These are phyloP conservation scores for Coenobita brevimanus DNA, from an alignment of 1,140 invertebrate genomes.

Conservation along the genomic window DNA sequence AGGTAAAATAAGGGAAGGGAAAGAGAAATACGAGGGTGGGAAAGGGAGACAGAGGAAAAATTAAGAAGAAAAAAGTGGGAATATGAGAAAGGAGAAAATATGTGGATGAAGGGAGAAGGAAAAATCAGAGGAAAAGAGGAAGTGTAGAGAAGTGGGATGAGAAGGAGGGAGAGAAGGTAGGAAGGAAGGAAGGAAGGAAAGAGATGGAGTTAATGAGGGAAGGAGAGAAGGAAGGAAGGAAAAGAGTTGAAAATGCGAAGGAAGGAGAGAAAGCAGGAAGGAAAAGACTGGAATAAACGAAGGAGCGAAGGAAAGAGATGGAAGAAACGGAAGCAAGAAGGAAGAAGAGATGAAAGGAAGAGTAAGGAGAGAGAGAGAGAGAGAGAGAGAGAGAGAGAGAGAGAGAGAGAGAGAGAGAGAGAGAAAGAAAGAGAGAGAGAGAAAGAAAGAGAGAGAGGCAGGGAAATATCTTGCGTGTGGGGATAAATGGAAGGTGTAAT, in stretches of 20 bases:
- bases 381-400: background rate
- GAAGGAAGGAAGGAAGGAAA: background rate
- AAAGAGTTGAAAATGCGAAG: background rate
- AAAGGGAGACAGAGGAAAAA: too few relatives aligned
- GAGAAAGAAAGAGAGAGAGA: background rate
- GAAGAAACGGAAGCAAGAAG: background rate
- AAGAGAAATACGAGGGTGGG: too few relatives aligned
- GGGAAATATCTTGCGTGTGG: background rate
- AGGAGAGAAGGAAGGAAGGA: constrained; percentile 1
- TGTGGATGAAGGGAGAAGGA: background rate
- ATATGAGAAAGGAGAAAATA: background rate
- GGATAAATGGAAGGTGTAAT: background rate
- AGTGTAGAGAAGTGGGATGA: background rate
- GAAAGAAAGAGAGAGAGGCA: background rate
- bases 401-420: background rate
- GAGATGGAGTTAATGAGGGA: background rate
- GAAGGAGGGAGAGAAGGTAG: background rate
- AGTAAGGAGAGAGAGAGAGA: background rate
- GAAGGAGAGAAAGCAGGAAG: background rate
- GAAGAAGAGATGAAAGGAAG: background rate
- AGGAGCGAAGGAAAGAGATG: background rate
- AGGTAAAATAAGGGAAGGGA: too few relatives aligned
- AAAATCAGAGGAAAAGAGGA: too few relatives aligned
- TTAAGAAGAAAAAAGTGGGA: background rate
- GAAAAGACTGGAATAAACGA: background rate